Evolutionary conservation across 1,140 invertebrate genomes (phyloP).

Genomic region (Choristoneura fumiferana): DNA sequence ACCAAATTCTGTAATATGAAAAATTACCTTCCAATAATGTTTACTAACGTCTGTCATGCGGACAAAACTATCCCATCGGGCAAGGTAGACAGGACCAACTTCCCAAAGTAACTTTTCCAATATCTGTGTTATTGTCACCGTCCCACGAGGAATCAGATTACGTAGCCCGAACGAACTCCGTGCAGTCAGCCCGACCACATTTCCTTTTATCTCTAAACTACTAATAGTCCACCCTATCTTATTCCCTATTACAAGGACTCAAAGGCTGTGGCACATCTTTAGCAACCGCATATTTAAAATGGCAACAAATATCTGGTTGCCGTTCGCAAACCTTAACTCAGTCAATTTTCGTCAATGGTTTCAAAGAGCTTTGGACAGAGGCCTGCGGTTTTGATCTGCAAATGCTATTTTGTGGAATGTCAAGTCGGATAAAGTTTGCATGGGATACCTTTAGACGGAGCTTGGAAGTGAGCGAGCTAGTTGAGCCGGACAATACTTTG

Average conservation of each 20-base stretch:
- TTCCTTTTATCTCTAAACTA: neutral
- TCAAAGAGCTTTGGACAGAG: neutral
- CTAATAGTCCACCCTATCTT: neutral
- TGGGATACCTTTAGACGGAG: constrained; percentile 13
- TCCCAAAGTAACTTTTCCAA: constrained; percentile 18
- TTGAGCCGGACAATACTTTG: constrained; percentile 11
- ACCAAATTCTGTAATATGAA: no score
- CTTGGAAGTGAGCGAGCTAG: constrained; percentile 15
- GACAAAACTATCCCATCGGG: constrained; percentile 8
- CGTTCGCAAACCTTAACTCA: constrained; percentile 2
- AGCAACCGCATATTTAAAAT: neutral
- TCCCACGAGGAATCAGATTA: constrained; percentile 16
- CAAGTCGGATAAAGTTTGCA: constrained; percentile 17
- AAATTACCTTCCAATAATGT: no score
- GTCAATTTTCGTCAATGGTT: neutral
- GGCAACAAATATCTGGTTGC: neutral
- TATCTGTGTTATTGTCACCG: constrained; percentile 18
- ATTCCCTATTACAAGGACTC: no score
- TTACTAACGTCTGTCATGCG: constrained; percentile 5
- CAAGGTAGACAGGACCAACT: constrained; percentile 9
- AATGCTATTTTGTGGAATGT: constrained; percentile 6
- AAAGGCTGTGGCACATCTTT: no score
- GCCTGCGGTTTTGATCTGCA: neutral
- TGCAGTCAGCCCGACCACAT: constrained; percentile 1
- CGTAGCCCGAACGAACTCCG: constrained; percentile 7